phyloP scores from a whole-genome alignment of 2,113 vertebrate genomes.

The Ceyx melanurus region DNA sequence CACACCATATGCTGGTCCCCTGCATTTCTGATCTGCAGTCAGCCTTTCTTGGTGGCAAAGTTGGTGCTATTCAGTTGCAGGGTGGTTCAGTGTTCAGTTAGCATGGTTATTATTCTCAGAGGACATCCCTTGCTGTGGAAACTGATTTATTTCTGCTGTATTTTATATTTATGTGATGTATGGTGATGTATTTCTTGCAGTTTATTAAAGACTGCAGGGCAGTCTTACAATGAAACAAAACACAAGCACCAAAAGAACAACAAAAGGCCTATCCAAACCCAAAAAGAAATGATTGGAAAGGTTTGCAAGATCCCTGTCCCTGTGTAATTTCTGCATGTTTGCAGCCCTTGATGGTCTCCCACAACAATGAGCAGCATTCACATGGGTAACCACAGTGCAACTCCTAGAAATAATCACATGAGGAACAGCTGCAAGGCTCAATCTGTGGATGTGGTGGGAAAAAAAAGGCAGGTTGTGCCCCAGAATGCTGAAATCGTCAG shows the following conservation, averaged over 20 bases:
- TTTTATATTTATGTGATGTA: too few relatives aligned
- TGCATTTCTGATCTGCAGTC: constrained; percentile 29
- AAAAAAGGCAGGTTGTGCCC: constrained; percentile 15
- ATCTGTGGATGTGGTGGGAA: constrained; percentile 26
- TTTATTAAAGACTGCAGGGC: neutral
- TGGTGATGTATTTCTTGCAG: too few relatives aligned
- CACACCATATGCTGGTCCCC: constrained; percentile 24
- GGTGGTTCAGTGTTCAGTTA: neutral
- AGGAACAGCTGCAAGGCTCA: constrained; percentile 57
- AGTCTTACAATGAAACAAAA: neutral
- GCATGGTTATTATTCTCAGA: neutral
- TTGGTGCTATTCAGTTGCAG: neutral
- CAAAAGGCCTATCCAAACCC: neutral
- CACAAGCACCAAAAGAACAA: neutral
- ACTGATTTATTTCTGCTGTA: neutral
- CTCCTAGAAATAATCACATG: constrained; percentile 62
- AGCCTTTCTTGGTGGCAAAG: neutral
- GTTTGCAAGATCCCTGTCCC: constrained; percentile 34
- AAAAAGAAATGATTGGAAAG: constrained; percentile 42
- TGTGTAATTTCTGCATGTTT: constrained; percentile 54
- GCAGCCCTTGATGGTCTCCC: constrained; percentile 11
- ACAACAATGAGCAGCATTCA: constrained; percentile 59
- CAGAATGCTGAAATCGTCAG: neutral
- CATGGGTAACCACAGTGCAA: constrained; percentile 41
- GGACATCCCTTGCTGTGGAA: neutral